These are phyloP conservation scores for Mesaphorura yosii DNA, from an alignment of 1,140 invertebrate species.

Conservation along the genomic window DNA sequence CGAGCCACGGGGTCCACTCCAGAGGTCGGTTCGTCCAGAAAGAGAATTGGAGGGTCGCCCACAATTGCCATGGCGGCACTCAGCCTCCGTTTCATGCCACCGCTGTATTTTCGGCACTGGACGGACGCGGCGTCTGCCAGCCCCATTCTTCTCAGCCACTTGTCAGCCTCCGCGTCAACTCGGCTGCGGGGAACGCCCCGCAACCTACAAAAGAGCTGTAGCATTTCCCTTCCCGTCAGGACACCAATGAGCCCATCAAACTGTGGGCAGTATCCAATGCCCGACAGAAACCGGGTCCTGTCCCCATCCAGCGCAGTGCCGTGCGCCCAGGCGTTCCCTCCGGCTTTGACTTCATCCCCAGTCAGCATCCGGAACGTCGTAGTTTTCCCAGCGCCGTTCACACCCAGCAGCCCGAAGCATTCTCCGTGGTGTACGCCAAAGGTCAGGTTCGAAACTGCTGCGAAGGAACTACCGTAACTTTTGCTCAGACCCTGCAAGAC, in stretches of 20 bases:
- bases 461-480: conserved; percentile 1
- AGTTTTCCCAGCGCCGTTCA: conserved; percentile 37
- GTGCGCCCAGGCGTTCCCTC: conserved; percentile 44
- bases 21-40: conserved; percentile 57
- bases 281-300: conserved; percentile 32
- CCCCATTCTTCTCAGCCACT: conserved; percentile 15
- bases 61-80: conserved; percentile 50
- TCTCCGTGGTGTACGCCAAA: conserved; percentile 35
- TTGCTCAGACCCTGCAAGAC: conserved; percentile 1
- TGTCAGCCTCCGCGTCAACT: conserved; percentile 38
- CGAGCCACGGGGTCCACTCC: conserved; percentile 39
- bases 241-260: conserved; percentile 47
- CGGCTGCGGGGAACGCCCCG: conserved; percentile 38
- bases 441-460: conserved; percentile 12
- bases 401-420: conserved; percentile 41
- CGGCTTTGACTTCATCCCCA: conserved; percentile 40
- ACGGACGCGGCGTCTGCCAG: neutral
- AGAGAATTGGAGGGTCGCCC: conserved; percentile 49
- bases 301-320: conserved; percentile 36
- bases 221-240: conserved; percentile 46
- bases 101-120: conserved; percentile 36
- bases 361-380: conserved; percentile 44
- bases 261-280: conserved; percentile 43
- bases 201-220: conserved; percentile 44
- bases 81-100: conserved; percentile 51